Base-by-base conservation (phyloP, 2,888 invertebrate species). In the Gastrophysa polygoni region DNA sequence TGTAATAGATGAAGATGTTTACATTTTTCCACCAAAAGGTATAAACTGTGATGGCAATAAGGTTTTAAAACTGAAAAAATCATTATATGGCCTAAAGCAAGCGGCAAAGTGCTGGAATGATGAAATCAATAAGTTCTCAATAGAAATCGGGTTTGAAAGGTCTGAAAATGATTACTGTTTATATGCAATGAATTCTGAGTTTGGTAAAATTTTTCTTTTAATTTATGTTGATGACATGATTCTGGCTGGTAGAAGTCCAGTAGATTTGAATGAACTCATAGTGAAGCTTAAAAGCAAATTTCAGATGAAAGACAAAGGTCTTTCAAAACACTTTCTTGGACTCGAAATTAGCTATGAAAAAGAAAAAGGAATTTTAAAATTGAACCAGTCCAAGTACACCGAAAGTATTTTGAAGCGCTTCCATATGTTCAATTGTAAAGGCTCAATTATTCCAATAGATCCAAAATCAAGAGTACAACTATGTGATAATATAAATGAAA, bases 311-410 rank as follows among this genome's bases (percentile, higher is more conserved):
- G 59, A 64, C 38, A 65, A 68, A 59, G 64, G 63, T 34, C 16
- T 58, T 44, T 21, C 64, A 28, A 67, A 59, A 20, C 14, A 68
- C 59, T 68, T 70, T 54, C 49, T 67, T 7, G 70, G 66, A 6
- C 46, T 65, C 17, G 59, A 67, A 51, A 69, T 69, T 17, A 24
- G 59, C 29, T 68, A 69, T 62, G 32, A 69, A 6, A 61, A 55
- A 43, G 52, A 52, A 32, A 14, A 57, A 20, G 59, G 59, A 18
- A 28, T 52, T 20, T n/a, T 64, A 48, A 60, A 7, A 21, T 24
- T 64, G 29, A 50, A 10, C 17, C 57, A 62, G 16, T n/a, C 16
- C 8, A 48, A 24, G 21, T 58, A 58, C 49, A 58, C n/a, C 6
- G 8, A 62, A 29, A 55, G 14, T 20, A 18, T 43, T 48, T 48